Base-by-base conservation (phyloP, 23 tunicate genomes). In the Clavelina lepadiformis region DNA sequence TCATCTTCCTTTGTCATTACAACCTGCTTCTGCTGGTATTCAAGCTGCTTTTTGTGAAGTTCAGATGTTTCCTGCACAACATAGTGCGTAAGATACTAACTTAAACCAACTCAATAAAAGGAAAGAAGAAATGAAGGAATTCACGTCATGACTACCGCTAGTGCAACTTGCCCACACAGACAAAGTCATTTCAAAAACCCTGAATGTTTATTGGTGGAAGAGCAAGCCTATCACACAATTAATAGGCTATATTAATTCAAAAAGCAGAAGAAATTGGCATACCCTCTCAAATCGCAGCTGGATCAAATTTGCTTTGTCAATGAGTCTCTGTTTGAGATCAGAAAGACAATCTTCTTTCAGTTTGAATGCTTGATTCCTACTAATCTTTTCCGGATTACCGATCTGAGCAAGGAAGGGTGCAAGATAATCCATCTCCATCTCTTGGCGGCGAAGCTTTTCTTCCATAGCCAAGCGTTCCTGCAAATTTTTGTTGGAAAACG, bases 401-500 rank as follows among this genome's bases (percentile, higher is more conserved):
- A 94, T 86, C 71, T 94, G 99, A 46, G 95, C 95, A 23, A 94
- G 77, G 81, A 94, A 94, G 1, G 99, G 99, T 58, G 95, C 99
- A 59, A 94, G 38, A 57, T 94, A 94, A 74, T 94, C 99, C 99
- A 94, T 94, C 75, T 94, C 99, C 91, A 77, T 86, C 33, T 94
- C 99, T 58, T 94, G 91, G 25, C 84, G 57, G 26, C 95, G 63
- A 18, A 75, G 49, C 36, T 73, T 77, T 60, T 94, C 99, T 51
- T 86, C 95, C 60, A 74, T 61, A 19, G 97, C 97, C 28, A 70
- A 71, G 13, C 78, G 73, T 41, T 89, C 97, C 97, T 89, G 75
- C 18, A 46, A 46, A 41, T 41, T 41, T 11, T 41, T 11, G 49
- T 11, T 41, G 15, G 49, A 41, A 15, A 15, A 11, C 49, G 49